Conservation (phyloP, 2,797 vertebrate species). For the Rhinella marina region DNA sequence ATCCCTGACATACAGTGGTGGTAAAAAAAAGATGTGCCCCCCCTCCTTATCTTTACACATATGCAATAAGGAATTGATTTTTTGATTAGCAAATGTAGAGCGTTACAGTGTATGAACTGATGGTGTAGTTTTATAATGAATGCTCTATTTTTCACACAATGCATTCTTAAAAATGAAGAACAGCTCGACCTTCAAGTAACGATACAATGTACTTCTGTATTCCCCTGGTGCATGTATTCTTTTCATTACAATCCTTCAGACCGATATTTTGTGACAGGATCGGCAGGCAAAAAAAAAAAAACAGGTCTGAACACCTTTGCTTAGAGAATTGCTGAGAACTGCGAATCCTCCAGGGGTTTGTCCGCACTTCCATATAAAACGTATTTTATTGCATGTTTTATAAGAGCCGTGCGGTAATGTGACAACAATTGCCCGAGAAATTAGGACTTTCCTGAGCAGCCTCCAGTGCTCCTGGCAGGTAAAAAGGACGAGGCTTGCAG, state of each 20-base stretch:
- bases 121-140: too few species aligned
- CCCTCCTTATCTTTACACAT: too few species aligned
- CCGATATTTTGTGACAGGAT: neutral
- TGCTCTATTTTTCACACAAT: too few species aligned
- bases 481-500: conserved; percentile 19
- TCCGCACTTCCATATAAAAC: neutral
- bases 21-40: too few species aligned
- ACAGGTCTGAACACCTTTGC: neutral
- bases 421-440: neutral
- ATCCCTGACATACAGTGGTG: neutral
- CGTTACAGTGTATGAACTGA: too few species aligned
- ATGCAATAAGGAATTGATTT: too few species aligned
- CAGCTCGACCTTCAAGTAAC: neutral
- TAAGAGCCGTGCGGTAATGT: neutral
- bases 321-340: neutral
- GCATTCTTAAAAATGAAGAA: neutral
- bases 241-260: neutral
- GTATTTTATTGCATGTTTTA: neutral
- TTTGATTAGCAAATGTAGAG: too few species aligned
- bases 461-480: neutral
- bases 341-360: neutral
- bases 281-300: neutral
- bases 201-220: neutral
- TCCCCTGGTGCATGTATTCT: neutral
- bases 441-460: conserved; percentile 3